Evolutionary conservation across 2,113 vertebrate genomes (phyloP).

Genomic region (Psettodes erumei): DNA sequence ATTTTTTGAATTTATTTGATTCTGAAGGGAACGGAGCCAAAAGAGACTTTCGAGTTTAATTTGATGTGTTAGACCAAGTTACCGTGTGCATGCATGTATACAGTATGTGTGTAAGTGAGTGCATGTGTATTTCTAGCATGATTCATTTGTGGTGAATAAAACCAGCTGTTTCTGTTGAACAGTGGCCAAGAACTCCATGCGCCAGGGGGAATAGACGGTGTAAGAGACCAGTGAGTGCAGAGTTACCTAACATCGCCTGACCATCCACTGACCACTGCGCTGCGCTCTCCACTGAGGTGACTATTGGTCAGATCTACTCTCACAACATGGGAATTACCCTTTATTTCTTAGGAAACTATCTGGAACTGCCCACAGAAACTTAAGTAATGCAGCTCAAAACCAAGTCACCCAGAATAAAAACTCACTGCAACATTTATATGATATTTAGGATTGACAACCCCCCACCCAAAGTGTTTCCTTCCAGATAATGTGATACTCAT

Average conservation of each 20-base stretch:
- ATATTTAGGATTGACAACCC: neutral
- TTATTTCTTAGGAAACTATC: neutral
- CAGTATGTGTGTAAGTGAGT: conserved; percentile 50
- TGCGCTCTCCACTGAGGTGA: conserved; percentile 36
- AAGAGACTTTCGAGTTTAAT: conserved; percentile 54
- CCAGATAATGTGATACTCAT: neutral
- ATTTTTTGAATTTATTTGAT: conserved; percentile 68
- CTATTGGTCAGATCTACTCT: conserved; percentile 34
- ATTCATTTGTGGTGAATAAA: conserved; percentile 76
- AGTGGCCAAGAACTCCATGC: conserved; percentile 55
- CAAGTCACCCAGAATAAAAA: neutral
- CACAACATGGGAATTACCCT: conserved; percentile 15
- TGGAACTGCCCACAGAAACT: neutral
- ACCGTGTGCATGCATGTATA: conserved; percentile 42
- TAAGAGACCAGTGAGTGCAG: conserved; percentile 43
- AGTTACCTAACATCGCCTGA: conserved; percentile 56
- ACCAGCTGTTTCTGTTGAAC: conserved; percentile 79
- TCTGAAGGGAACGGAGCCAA: conserved; percentile 62
- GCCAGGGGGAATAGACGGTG: conserved; percentile 36
- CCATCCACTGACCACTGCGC: conserved; percentile 42
- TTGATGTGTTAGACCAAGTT: conserved; percentile 52
- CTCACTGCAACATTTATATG: neutral
- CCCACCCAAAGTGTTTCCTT: neutral
- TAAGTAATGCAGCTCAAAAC: neutral
- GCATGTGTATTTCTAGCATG: conserved; percentile 56